Evolutionary conservation across 2,113 vertebrate genomes (phyloP).

Genomic region (Heliornis fulica): DNA sequence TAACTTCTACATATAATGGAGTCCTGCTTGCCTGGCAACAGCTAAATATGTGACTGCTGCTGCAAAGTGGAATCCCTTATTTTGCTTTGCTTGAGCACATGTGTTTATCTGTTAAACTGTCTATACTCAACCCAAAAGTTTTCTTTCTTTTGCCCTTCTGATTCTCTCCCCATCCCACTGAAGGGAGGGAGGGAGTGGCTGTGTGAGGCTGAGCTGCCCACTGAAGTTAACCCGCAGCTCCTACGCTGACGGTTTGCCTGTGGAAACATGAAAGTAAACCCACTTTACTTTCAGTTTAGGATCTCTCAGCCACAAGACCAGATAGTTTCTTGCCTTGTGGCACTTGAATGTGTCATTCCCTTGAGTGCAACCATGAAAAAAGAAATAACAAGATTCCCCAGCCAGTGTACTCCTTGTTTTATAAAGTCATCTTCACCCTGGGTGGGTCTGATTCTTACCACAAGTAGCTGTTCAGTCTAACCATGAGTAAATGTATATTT

Average conservation of each 20-base stretch:
- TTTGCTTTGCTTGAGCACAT: neutral
- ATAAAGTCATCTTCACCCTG: neutral
- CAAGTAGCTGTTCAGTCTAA: neutral
- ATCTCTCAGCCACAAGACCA: neutral
- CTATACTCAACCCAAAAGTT: neutral
- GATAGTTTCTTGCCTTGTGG: neutral
- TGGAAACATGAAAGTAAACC: neutral
- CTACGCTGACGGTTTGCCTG: neutral
- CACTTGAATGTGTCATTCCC: neutral
- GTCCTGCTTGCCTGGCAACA: neutral
- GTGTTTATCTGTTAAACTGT: neutral
- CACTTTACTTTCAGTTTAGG: neutral
- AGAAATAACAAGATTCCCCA: neutral
- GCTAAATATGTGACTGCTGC: neutral
- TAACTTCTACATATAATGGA: neutral
- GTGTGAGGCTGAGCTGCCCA: neutral
- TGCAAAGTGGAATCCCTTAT: neutral
- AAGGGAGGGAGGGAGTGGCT: neutral
- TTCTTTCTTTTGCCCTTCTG: neutral
- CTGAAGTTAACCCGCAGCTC: neutral
- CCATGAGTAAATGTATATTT: neutral
- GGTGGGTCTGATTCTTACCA: neutral
- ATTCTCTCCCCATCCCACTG: neutral
- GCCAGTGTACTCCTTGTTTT: neutral
- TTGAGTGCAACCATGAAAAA: neutral